phyloP scores from a whole-genome alignment of 2,888 invertebrate species.

The Chalcis sispes region DNA sequence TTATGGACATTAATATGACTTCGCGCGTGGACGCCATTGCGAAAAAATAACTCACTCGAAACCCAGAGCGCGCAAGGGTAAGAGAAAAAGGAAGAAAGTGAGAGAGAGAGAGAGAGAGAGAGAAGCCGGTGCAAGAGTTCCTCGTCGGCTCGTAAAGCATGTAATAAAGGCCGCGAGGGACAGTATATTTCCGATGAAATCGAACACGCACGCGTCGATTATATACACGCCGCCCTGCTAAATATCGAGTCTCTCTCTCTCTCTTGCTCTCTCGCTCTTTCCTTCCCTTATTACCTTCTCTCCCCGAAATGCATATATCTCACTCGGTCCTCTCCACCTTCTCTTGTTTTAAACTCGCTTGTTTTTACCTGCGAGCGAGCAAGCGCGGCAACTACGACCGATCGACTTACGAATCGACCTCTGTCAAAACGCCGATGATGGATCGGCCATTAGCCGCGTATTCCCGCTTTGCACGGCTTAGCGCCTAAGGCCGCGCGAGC shows the following conservation, averaged over 20 bases:
- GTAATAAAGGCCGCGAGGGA: constrained; percentile 51
- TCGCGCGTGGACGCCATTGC: constrained; percentile 29
- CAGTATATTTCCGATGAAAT: constrained; percentile 56
- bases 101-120: no score
- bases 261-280: not conserved
- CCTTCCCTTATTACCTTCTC: not conserved
- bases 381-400: constrained; percentile 40
- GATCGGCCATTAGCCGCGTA: constrained; percentile 68
- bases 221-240: constrained; percentile 16
- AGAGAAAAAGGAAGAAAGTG: constrained; percentile 24
- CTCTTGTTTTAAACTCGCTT: no score
- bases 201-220: constrained; percentile 46
- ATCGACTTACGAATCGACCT: constrained; percentile 67
- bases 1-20: constrained; percentile 24
- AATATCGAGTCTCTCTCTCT: constrained; percentile 7
- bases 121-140: constrained; percentile 27
- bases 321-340: no score
- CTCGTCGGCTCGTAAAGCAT: constrained; percentile 20
- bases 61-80: constrained; percentile 12
- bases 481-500: constrained; percentile 62
- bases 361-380: constrained; percentile 4
- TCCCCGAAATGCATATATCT: no score
- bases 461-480: constrained; percentile 61
- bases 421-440: constrained; percentile 72
- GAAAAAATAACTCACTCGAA: constrained; percentile 43